A percentile compares a stretch with the other conserved stretches of the same genome.
phyloP scores from a whole-genome alignment of 2,113 vertebrate species.

The Arvicanthis niloticus region DNA sequence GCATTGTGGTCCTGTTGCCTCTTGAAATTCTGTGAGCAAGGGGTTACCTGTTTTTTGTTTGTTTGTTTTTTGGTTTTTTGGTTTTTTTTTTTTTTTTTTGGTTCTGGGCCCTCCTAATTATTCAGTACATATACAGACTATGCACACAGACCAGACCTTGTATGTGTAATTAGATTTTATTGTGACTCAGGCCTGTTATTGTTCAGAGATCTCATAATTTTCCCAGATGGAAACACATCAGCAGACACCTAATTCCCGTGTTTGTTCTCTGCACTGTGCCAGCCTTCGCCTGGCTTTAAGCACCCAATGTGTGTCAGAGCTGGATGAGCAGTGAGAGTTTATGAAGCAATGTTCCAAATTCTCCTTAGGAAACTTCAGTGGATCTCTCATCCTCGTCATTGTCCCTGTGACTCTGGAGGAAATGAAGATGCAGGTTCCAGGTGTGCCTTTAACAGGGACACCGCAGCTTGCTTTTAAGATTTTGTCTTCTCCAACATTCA shows the following conservation, averaged over 20 bases:
- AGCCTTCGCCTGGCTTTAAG: neutral
- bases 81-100: neutral
- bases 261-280: neutral
- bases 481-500: neutral
- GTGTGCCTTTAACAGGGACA: neutral
- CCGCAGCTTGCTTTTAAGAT: neutral
- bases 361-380: neutral
- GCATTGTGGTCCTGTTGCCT: neutral
- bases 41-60: no score
- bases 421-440: neutral
- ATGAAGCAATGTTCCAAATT: neutral
- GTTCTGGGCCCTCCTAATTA: neutral
- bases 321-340: neutral
- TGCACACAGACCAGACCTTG: neutral
- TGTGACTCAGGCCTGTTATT: neutral
- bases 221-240: neutral
- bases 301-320: neutral
- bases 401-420: neutral
- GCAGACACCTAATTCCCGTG: neutral
- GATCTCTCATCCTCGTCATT: neutral
- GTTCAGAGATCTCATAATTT: constrained; percentile 15
- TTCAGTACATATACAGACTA: rapidly evolving
- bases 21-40: neutral
- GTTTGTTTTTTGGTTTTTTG: no score
- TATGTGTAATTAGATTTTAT: neutral